Base-by-base conservation (phyloP, 2,113 vertebrate genomes). In the Odocoileus virginianus region DNA sequence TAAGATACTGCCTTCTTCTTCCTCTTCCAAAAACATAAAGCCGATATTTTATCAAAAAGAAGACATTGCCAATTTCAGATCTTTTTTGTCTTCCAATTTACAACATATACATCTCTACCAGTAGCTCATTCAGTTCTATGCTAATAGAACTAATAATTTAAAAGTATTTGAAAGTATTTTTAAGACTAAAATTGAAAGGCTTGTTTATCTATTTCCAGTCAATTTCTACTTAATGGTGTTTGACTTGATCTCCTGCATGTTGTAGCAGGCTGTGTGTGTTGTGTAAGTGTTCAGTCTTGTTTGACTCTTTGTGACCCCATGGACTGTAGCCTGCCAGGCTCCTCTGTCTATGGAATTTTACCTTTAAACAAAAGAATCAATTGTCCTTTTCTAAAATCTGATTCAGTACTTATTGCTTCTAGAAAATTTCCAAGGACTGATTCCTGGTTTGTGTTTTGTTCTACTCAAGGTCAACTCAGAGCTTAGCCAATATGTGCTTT, bases 161-260 rank as follows among this genome's bases (percentile, higher is more conserved):
- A 96, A 93, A 67, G 82, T 74, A 81, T 95, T 97, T 97, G n/a
- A 97, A 98, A 97, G 89, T 33, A 91, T 85, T 97, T 97, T 97
- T 64, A 97, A 4, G 84, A 97, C 93, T 82, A 95, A 98, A 57
- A 61, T 58, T 90, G 67, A 92, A 87, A 96, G 50, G 2, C 45
- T 91, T 79, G 3, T 91, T 89, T 96, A 33, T 57, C 25, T 61
- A 30, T 94, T 95, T 94, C 60, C 78, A 82, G 82, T 92, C 47
- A 40, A 15, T 94, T 96, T 94, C 36, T 91, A 27, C 25, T 10
- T 67, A 60, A 55, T 17, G 13, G 28, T 95, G 11, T 93, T 90
- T 91, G n/a, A 47, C 78, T 47, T 78, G 36, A 40, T 82, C 45
- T 86, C 57, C 13, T 94, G 52, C 55, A 19, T 30, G 27, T 87